Base-by-base conservation (phyloP, 2,888 invertebrate genomes). In the Cataglyphis rosenhaueri region DNA sequence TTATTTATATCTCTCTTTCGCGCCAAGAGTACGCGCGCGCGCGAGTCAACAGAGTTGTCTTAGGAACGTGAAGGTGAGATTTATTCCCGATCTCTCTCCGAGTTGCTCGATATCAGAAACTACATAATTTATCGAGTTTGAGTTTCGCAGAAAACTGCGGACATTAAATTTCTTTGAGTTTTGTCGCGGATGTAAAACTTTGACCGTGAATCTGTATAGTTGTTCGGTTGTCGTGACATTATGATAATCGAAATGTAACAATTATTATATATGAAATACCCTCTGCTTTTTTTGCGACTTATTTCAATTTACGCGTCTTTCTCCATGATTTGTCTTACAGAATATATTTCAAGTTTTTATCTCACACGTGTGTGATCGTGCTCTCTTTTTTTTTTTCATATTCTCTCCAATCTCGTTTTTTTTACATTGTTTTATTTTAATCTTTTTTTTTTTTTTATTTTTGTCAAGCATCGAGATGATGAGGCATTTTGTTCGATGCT, bases 401-500 rank as follows among this genome's bases (percentile, higher is more conserved):
- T 10, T 15, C 25, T 57, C 15, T 25, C 9, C 5, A 21, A 48
- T 15, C 3, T 10, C 15, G 35, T 15, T 29, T 18, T 44, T 4
- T 48, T 73, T n/a, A 4, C 15, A 3, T 10, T 1, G 48, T 15
- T 65, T 64, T 6, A 1, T 1, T 41, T n/a, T 2, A 15, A 18
- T 4, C 25, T 25, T 25, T 25, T 57, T 4, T 25, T 25, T 57
- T 4, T 35, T 41, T 52, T 41, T 10, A 38, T 41, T 8, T 48
- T 48, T 12, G 12, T 18, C 38, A 55, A 64, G 64, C 44, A 57
- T 68, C 32, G 78, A 57, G 57, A 66, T 68, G 59, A 78, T 55
- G 44, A 78, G 12, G 18, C 25, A 15, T 59, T 70, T 68, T 59
- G 68, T 66, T 68, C 44, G 68, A 59, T 59, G 68, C 68, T 15